Evolutionary conservation across 2,888 invertebrate genomes (phyloP).

Genomic region (Drosophila setosimentum): DNA sequence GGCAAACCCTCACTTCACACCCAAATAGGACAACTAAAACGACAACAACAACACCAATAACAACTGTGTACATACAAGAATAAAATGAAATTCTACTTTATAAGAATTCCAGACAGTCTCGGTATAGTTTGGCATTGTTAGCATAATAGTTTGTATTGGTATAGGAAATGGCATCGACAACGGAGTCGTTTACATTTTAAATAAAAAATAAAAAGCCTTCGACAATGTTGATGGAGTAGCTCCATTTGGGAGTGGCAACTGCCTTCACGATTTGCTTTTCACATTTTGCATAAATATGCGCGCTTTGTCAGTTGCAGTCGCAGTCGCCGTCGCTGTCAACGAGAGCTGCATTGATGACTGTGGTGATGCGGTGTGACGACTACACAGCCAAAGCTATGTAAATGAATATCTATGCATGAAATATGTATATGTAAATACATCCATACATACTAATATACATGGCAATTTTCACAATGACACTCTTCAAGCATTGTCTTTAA

Average conservation of each 20-base stretch:
- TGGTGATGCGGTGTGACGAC: constrained; percentile 39
- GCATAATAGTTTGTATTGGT: constrained; percentile 35
- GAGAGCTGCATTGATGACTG: constrained; percentile 41
- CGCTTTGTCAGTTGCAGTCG: constrained; percentile 67
- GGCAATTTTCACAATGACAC: no score
- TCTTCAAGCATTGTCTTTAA: constrained; percentile 52
- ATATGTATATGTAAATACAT: constrained; percentile 4
- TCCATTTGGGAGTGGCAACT: constrained; percentile 63
- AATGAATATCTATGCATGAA: constrained; percentile 47
- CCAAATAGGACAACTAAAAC: constrained; percentile 6
- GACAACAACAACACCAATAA: background rate
- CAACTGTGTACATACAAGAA: constrained; percentile 2
- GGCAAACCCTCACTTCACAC: constrained; percentile 26
- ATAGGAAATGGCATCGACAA: constrained; percentile 40
- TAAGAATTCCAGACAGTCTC: constrained; percentile 64
- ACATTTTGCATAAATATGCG: constrained; percentile 72
- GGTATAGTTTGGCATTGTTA: constrained; percentile 36
- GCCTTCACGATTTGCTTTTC: constrained; percentile 74
- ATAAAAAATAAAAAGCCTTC: constrained; percentile 25
- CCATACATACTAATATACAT: constrained; percentile 16
- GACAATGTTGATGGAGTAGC: constrained; percentile 63
- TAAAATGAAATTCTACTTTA: constrained; percentile 52
- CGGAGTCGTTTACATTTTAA: constrained; percentile 39
- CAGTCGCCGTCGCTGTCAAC: constrained; percentile 47
- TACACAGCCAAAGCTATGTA: constrained; percentile 40